These are phyloP conservation scores for Crocodylus rhombifer DNA, from an alignment of 2,797 vertebrate species.

Conservation along the genomic window DNA sequence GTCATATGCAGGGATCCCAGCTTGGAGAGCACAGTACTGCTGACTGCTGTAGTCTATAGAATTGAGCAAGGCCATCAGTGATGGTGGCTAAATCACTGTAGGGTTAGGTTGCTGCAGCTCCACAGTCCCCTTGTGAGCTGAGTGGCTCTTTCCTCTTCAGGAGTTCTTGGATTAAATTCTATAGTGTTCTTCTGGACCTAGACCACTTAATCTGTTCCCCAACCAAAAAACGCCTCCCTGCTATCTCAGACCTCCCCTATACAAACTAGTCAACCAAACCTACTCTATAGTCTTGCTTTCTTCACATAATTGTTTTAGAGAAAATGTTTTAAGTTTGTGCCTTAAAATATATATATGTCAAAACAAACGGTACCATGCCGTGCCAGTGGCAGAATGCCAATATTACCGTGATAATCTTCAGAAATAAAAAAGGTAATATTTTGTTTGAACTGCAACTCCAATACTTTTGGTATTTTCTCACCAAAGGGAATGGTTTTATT, in stretches of 20 bases:
- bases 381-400: neutral
- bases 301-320: neutral
- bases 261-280: accelerated
- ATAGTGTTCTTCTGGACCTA: neutral
- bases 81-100: neutral
- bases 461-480: neutral
- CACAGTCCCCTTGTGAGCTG: neutral
- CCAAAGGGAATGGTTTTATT: neutral
- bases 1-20: neutral
- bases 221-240: neutral
- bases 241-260: neutral
- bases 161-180: neutral
- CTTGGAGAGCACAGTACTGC: neutral
- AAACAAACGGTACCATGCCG: neutral
- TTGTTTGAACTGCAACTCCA: neutral
- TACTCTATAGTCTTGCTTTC: neutral
- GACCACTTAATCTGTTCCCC: neutral
- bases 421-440: neutral
- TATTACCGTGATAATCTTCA: neutral
- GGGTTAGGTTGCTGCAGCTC: neutral
- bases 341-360: neutral
- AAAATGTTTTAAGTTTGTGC: neutral
- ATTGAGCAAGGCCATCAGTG: neutral
- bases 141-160: neutral
- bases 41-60: neutral